Evolutionary conservation across 2,113 vertebrate species (phyloP).

Genomic region (Gnathonemus echidnorhynchus): DNA sequence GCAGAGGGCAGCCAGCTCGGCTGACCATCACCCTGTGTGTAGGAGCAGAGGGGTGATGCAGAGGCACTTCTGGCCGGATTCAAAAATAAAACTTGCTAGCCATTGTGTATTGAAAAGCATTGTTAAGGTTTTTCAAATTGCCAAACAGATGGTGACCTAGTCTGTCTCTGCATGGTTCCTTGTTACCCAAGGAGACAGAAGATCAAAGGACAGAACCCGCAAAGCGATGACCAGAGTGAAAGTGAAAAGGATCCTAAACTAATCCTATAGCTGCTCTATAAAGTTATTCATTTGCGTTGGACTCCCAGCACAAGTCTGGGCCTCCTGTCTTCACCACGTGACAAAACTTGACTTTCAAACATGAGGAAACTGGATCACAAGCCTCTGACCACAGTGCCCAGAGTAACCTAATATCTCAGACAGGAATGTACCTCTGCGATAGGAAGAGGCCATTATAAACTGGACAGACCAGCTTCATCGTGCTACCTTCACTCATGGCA

Average conservation of each 20-base stretch:
- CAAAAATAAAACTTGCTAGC: not conserved
- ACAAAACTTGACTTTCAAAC: not conserved
- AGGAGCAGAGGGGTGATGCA: not conserved
- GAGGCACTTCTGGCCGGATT: not conserved
- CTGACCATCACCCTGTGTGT: conserved; percentile 7
- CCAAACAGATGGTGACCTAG: not conserved
- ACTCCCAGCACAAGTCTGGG: conserved; percentile 17
- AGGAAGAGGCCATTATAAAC: not conserved
- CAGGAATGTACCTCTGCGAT: not conserved
- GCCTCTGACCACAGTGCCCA: not conserved
- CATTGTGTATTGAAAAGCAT: not conserved
- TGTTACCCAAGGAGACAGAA: not conserved
- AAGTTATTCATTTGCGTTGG: conserved; percentile 26
- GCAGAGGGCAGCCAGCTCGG: not conserved
- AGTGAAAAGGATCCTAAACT: conserved; percentile 37
- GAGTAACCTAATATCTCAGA: not conserved
- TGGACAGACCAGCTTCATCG: conserved; percentile 17
- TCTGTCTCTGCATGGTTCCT: not conserved
- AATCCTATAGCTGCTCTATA: not conserved
- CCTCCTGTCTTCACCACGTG: not conserved
- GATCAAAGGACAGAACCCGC: not conserved
- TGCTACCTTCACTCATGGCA: conserved; percentile 21
- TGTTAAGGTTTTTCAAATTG: not conserved
- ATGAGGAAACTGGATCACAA: not conserved
- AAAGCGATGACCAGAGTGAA: conserved; percentile 17